Evolutionary conservation across 2,113 vertebrate species (phyloP).

Genomic region (Rhombomys opimus): DNA sequence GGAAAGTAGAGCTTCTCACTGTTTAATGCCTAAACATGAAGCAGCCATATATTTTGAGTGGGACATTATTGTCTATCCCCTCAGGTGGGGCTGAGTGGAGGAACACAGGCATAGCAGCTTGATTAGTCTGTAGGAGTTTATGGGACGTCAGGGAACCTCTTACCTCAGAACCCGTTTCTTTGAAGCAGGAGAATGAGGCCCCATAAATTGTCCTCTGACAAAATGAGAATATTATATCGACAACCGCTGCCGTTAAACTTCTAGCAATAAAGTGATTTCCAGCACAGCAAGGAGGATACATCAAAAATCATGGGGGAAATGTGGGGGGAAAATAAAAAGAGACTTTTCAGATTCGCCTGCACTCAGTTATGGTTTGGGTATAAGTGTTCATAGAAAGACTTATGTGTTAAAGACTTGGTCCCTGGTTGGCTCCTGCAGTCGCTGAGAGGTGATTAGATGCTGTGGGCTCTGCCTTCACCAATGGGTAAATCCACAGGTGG

Average conservation of each 20-base stretch:
- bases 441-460: not conserved
- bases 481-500: not conserved
- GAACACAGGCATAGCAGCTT: not conserved
- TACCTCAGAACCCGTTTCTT: not conserved
- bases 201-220: conserved; percentile 64
- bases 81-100: conserved; percentile 6
- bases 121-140: conserved; percentile 48
- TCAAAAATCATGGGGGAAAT: conserved; percentile 41
- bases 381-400: not conserved
- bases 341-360: not conserved
- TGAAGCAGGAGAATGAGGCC: conserved; percentile 16
- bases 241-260: conserved; percentile 46
- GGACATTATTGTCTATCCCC: not conserved
- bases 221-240: conserved; percentile 60
- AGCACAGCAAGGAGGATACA: not conserved
- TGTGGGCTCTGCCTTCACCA: not conserved
- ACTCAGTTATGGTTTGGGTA: not conserved
- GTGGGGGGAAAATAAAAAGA: not conserved
- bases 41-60: not conserved
- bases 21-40: not conserved
- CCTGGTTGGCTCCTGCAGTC: not conserved
- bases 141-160: conserved; percentile 21
- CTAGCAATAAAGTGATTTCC: conserved; percentile 41
- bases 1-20: not conserved
- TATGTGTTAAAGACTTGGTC: not conserved